Conservation (phyloP, 2,888 invertebrate species). For the Ctena decussata region DNA sequence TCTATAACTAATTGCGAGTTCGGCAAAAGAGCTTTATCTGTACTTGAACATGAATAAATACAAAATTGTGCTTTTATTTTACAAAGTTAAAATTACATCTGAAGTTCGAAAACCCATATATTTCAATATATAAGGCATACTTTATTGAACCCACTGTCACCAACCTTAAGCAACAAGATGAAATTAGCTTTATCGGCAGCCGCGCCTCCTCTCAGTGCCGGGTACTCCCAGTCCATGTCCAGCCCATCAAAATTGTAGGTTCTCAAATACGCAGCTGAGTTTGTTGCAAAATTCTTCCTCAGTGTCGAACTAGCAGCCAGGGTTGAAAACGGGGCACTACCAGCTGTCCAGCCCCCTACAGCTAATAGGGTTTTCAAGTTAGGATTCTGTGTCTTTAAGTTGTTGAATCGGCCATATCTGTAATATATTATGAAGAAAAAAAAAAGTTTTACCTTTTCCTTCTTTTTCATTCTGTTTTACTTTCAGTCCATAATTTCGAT, state of each 20-base stretch:
- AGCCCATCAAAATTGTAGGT: conserved; percentile 80
- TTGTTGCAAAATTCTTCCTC: conserved; percentile 72
- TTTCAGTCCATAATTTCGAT: too few relatives aligned
- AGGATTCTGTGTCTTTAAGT: conserved; percentile 76
- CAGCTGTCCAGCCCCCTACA: conserved; percentile 83
- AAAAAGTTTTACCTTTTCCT: too few relatives aligned
- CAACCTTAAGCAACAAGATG: conserved; percentile 73
- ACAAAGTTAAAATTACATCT: too few relatives aligned
- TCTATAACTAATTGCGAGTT: too few relatives aligned
- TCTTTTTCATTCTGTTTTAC: too few relatives aligned
- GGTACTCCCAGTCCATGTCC: conserved; percentile 84
- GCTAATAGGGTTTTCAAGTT: conserved; percentile 79
- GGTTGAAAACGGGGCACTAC: conserved; percentile 74
- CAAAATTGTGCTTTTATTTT: too few relatives aligned
- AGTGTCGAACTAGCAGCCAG: conserved; percentile 67
- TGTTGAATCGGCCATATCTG: conserved; percentile 76
- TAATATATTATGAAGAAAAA: neutral
- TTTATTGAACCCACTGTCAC: too few relatives aligned
- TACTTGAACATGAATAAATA: too few relatives aligned
- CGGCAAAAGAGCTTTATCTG: too few relatives aligned
- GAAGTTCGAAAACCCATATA: too few relatives aligned
- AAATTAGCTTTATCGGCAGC: conserved; percentile 77
- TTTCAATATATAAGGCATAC: too few relatives aligned
- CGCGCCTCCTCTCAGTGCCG: conserved; percentile 78
- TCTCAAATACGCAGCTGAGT: conserved; percentile 72